These are phyloP conservation scores for Hirtodrosophila cameraria DNA, from an alignment of 2,888 invertebrate species.

Conservation along the genomic window DNA sequence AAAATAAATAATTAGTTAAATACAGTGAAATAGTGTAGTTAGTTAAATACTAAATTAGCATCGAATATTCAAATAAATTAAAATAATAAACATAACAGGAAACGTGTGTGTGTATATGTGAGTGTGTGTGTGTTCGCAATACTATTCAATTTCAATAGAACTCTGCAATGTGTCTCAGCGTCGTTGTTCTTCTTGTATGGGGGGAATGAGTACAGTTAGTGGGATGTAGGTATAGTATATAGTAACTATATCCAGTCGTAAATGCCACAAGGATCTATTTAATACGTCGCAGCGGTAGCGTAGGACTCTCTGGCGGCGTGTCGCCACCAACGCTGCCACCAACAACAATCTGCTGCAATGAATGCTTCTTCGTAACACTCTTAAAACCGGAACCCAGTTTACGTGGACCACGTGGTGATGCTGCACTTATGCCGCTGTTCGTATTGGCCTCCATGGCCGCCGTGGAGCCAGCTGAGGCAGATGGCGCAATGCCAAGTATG, in stretches of 20 bases:
- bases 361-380: slow-evolving; percentile 79
- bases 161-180: slow-evolving; percentile 43
- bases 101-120: too few relatives aligned
- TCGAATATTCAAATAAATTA: slow-evolving; percentile 66
- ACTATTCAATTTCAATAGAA: slow-evolving; percentile 67
- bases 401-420: slow-evolving; percentile 81
- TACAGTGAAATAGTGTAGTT: slow-evolving; percentile 64
- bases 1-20: slow-evolving; percentile 66
- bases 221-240: slow-evolving; percentile 31
- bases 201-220: slow-evolving; percentile 66
- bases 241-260: slow-evolving; percentile 14
- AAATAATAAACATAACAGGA: slow-evolving; percentile 61
- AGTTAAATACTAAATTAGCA: slow-evolving; percentile 62
- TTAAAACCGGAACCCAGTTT: slow-evolving; percentile 82
- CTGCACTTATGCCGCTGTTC: slow-evolving; percentile 57
- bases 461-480: slow-evolving; percentile 80
- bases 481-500: slow-evolving; percentile 73
- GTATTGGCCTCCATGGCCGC: slow-evolving; percentile 78
- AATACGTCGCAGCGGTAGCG: slow-evolving; percentile 82
- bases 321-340: slow-evolving; percentile 56
- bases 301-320: slow-evolving; percentile 82
- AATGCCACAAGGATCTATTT: slow-evolving; percentile 71
- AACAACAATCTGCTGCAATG: slow-evolving; percentile 70
- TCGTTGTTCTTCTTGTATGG: slow-evolving; percentile 25
- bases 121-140: too few relatives aligned